Conservation (phyloP, 2,888 invertebrate species). For the Phymatocera aterrima region DNA sequence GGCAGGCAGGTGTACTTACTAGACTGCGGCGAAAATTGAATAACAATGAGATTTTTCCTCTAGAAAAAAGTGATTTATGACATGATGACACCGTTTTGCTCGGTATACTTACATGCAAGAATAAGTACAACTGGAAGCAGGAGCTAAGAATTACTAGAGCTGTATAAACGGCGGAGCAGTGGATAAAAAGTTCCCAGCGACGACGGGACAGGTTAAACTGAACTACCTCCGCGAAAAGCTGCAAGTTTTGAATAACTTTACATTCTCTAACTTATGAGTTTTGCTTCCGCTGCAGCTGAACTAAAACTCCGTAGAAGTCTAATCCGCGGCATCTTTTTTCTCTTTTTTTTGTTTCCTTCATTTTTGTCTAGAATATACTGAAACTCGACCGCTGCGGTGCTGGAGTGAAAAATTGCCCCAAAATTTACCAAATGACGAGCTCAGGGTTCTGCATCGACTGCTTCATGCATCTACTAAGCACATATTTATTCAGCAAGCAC, state of each 20-base stretch:
- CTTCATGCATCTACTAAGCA: neutral
- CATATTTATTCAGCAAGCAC: slow-evolving; percentile 29
- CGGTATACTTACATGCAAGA: no score
- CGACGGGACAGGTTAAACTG: slow-evolving; percentile 34
- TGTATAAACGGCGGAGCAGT: neutral
- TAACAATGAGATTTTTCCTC: neutral
- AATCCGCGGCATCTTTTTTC: no score
- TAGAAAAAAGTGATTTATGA: neutral
- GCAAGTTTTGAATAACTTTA: slow-evolving; percentile 44
- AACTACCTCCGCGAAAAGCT: slow-evolving; percentile 16
- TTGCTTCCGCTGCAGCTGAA: neutral
- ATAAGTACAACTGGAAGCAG: neutral
- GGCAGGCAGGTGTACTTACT: neutral
- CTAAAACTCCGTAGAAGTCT: slow-evolving; percentile 26
- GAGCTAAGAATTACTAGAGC: neutral
- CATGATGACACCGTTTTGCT: neutral
- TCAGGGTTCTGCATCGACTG: neutral
- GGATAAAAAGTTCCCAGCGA: slow-evolving; percentile 28
- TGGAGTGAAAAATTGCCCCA: neutral
- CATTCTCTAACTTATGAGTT: slow-evolving; percentile 35
- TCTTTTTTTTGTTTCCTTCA: slow-evolving; percentile 30
- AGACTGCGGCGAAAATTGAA: neutral
- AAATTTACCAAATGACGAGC: neutral
- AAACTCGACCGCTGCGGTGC: neutral
- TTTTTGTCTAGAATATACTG: slow-evolving; percentile 18